These are phyloP conservation scores for Myopa tessellatipennis DNA, from an alignment of 2,888 invertebrate genomes.

Conservation along the genomic window DNA sequence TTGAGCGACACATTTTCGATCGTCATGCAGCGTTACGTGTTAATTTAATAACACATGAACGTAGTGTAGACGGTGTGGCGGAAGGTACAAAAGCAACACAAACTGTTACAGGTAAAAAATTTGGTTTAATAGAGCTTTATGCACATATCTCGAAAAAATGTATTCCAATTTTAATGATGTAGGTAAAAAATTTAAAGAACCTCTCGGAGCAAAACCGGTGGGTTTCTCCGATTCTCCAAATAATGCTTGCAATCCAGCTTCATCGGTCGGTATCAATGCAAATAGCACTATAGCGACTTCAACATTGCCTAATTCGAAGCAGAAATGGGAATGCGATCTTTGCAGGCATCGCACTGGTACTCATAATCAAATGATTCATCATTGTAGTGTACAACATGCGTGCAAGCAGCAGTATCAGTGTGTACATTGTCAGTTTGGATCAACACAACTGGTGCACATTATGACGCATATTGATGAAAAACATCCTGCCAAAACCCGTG, in stretches of 20 bases:
- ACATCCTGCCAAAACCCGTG: conserved; percentile 68
- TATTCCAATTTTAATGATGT: neutral
- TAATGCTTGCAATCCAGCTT: neutral
- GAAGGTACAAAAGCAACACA: conserved; percentile 44
- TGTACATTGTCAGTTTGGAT: conserved; percentile 74
- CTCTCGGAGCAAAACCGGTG: conserved; percentile 4
- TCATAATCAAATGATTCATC: conserved; percentile 53
- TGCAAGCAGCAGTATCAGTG: conserved; percentile 80
- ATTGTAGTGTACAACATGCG: conserved; percentile 69
- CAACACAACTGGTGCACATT: conserved; percentile 71
- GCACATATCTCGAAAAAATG: neutral
- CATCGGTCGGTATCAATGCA: neutral
- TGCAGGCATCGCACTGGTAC: conserved; percentile 53
- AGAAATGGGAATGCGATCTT: conserved; percentile 57
- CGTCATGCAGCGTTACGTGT: conserved; percentile 45
- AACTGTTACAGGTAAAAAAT: conserved; percentile 42
- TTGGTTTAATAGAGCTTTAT: neutral
- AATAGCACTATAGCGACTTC: neutral
- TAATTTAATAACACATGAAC: conserved; percentile 52
- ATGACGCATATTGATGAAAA: conserved; percentile 73
- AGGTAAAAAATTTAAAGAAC: conserved; percentile 46
- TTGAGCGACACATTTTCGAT: conserved; percentile 74
- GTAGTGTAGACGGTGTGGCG: conserved; percentile 36
- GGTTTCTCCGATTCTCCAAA: conserved; percentile 5
- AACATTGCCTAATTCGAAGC: conserved; percentile 49